A percentile compares a stretch with the other conserved stretches of the same genome.
Evolutionary conservation across 2,888 invertebrate genomes (phyloP).

Genomic region (Rhodophaea formosa): DNA sequence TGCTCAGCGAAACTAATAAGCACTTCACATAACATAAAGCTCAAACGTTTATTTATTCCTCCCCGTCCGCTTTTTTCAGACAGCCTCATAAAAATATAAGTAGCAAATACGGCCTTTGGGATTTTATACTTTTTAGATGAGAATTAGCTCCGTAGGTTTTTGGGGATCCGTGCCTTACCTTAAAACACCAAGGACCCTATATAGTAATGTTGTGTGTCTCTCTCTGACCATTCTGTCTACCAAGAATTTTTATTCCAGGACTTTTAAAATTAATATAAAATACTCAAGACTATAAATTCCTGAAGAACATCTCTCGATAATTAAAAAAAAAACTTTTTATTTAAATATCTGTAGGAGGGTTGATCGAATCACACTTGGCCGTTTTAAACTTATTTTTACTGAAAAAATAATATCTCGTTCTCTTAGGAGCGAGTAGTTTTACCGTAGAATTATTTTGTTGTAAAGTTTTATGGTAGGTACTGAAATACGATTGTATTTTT

Average conservation of each 20-base stretch:
- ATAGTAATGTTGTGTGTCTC: no score
- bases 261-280: no score
- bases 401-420: neutral
- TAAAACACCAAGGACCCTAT: no score
- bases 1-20: conserved; percentile 12
- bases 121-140: conserved; percentile 11
- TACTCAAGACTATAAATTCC: no score
- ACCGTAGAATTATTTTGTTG: neutral
- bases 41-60: conserved; percentile 11
- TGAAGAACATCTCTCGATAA: no score
- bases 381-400: neutral
- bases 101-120: conserved; percentile 13
- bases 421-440: neutral
- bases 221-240: no score
- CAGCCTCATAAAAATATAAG: conserved; percentile 14
- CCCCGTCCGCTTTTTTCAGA: conserved; percentile 10
- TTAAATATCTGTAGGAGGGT: no score
- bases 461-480: neutral
- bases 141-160: neutral
- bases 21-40: conserved; percentile 15
- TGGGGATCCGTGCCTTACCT: neutral
- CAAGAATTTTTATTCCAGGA: no score
- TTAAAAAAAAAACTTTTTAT: no score
- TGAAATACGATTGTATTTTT: no score
- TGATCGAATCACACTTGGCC: no score